Conservation (phyloP, 1,140 invertebrate genomes). For the Babylonia areolata region DNA sequence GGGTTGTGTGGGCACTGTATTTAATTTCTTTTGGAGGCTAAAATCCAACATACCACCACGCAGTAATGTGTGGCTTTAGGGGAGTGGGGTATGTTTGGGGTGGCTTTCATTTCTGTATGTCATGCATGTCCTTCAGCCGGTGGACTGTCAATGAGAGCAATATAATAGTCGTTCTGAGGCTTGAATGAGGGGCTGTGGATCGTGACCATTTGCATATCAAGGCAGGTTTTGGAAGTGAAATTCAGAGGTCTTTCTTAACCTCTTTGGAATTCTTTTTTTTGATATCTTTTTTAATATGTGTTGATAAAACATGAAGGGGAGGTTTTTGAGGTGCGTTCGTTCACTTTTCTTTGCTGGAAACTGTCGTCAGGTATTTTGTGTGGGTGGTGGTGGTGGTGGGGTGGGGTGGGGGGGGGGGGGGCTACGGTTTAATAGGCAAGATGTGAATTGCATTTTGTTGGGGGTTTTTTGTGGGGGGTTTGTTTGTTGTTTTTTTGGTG, state of each 20-base stretch:
- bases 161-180: too few species aligned
- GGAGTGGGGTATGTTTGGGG: neutral
- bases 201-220: neutral
- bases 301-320: too few species aligned
- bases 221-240: neutral
- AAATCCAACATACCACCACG: neutral
- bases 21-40: neutral
- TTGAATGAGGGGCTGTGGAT: neutral
- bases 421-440: too few species aligned
- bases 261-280: neutral
- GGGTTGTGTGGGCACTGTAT: neutral
- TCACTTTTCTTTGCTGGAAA: too few species aligned
- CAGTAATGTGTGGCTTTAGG: neutral
- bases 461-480: too few species aligned
- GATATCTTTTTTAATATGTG: too few species aligned
- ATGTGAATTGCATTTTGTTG: too few species aligned
- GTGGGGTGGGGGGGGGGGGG: too few species aligned
- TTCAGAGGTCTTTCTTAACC: neutral
- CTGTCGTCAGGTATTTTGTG: too few species aligned
- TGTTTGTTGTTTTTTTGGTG: too few species aligned
- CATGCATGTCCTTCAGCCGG: neutral
- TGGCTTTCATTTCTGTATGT: neutral
- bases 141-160: neutral
- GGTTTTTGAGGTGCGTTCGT: too few species aligned
- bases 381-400: too few species aligned